Percentiles rank a stretch among this genome's conserved stretches.
phyloP scores from a whole-genome alignment of 2,888 invertebrate genomes.

The Oxystoma pomonae region DNA sequence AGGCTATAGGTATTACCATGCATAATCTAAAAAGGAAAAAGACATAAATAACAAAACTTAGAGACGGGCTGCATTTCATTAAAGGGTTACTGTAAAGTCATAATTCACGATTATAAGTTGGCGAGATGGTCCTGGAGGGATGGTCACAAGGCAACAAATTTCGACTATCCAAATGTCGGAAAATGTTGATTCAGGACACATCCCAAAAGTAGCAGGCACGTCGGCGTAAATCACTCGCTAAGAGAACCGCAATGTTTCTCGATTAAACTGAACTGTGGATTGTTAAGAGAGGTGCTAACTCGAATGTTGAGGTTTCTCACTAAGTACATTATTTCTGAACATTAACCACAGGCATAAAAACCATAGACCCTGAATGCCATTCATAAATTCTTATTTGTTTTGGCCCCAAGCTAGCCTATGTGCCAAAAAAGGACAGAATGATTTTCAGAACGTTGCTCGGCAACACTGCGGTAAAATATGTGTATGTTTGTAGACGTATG shows the following conservation, averaged over 20 bases:
- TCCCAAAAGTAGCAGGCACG: slow-evolving; percentile 39
- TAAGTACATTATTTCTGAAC: neutral
- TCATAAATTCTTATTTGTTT: too few species aligned
- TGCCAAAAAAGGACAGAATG: too few species aligned
- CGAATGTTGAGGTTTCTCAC: neutral
- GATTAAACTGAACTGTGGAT: neutral
- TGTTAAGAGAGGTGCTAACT: neutral
- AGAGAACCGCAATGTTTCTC: neutral
- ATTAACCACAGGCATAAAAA: too few species aligned
- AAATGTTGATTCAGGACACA: slow-evolving; percentile 41
- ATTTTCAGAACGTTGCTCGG: too few species aligned
- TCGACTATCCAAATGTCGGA: slow-evolving; percentile 32
- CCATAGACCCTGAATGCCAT: too few species aligned
- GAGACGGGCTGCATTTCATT: neutral
- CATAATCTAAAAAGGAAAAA: neutral
- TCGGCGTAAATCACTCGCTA: slow-evolving; percentile 35
- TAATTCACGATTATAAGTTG: neutral
- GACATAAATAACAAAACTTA: neutral
- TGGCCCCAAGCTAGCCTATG: too few species aligned
- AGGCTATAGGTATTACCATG: too few species aligned
- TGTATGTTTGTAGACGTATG: too few species aligned
- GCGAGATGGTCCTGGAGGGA: neutral
- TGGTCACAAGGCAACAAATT: slow-evolving; percentile 14
- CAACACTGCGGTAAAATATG: too few species aligned
- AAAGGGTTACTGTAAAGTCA: neutral